Conservation (phyloP, 2,888 invertebrate genomes). For the Frankliniella fusca region DNA sequence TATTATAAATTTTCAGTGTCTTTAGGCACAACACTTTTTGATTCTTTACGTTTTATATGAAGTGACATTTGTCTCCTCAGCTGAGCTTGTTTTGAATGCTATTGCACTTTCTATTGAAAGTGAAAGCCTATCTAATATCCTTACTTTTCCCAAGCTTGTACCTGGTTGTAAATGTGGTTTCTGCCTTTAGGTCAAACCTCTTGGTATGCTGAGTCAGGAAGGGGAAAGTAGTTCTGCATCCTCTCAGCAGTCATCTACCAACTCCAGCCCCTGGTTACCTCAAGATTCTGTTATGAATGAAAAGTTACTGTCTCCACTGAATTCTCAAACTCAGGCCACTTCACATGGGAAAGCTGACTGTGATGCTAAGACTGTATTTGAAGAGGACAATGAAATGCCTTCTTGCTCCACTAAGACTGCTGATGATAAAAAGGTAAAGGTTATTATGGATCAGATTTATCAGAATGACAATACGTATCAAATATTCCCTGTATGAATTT, state of each 20-base stretch:
- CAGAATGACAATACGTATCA: too few species aligned
- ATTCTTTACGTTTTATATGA: too few species aligned
- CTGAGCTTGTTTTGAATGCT: background rate
- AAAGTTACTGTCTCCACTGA: background rate
- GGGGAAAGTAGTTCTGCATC: slow-evolving; percentile 1
- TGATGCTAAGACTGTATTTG: background rate
- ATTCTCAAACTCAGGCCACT: background rate
- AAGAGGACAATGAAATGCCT: slow-evolving; percentile 2
- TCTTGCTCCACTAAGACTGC: background rate
- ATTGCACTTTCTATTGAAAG: background rate
- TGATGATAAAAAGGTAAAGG: background rate
- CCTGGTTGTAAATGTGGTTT: background rate
- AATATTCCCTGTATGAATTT: too few species aligned
- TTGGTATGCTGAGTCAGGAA: background rate
- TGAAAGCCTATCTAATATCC: background rate
- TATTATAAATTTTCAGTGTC: too few species aligned
- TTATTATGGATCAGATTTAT: background rate
- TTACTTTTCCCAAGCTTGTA: background rate
- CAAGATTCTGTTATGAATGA: background rate
- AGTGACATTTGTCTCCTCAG: background rate
- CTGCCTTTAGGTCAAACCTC: background rate
- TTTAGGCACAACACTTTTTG: too few species aligned
- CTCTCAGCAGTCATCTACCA: slow-evolving; percentile 8
- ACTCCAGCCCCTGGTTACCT: background rate
- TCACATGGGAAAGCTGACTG: background rate